These are phyloP conservation scores for Reinhardtius hippoglossoides DNA, from an alignment of 2,113 vertebrate genomes.

Conservation along the genomic window DNA sequence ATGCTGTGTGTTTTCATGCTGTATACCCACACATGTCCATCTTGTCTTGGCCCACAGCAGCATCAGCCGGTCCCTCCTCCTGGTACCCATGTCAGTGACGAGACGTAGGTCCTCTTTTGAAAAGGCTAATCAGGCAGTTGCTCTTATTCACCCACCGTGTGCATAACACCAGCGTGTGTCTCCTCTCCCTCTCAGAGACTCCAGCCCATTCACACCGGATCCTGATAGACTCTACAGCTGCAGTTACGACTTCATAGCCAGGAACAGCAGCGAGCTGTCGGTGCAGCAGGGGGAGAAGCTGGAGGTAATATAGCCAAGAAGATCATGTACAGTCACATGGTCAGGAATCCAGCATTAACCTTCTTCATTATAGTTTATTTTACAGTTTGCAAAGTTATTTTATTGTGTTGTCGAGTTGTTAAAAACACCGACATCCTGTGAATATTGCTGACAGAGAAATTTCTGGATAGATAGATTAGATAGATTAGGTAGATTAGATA, in stretches of 20 bases:
- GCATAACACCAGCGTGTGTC: not conserved
- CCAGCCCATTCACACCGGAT: constrained; percentile 16
- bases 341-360: not conserved
- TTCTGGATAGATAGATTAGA: too few relatives aligned
- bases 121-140: not conserved
- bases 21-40: not conserved
- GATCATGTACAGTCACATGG: not conserved
- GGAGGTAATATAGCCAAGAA: constrained; percentile 77
- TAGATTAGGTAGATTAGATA: too few relatives aligned
- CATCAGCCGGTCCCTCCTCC: constrained; percentile 25
- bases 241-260: constrained; percentile 90
- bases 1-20: not conserved
- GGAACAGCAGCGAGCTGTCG: constrained; percentile 90
- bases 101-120: constrained; percentile 60
- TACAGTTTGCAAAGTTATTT: not conserved
- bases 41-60: constrained; percentile 28
- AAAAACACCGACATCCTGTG: not conserved
- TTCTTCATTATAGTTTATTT: not conserved
- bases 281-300: constrained; percentile 86
- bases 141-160: not conserved
- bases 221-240: constrained; percentile 80
- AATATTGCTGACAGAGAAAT: too few relatives aligned
- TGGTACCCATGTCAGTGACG: constrained; percentile 2
- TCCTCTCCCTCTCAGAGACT: constrained; percentile 53
- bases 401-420: not conserved